Base-by-base conservation (phyloP, 2,888 invertebrate species). In the Drosophila hawaiiensis region DNA sequence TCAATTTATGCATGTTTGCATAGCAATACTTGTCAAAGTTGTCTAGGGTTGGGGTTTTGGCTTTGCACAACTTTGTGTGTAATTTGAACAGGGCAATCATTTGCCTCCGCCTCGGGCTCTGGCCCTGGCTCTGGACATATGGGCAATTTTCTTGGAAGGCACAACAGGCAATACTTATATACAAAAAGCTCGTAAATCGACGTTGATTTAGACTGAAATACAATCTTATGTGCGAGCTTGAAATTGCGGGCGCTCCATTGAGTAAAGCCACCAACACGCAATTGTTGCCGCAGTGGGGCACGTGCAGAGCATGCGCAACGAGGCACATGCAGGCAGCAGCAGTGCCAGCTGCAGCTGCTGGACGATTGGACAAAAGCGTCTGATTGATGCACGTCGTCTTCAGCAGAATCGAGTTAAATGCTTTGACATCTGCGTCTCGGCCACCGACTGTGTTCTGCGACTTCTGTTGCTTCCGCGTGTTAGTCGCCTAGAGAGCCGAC, bases 21-120 rank as follows among this genome's bases (percentile, higher is more conserved):
- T 85, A 73, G 90, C 85, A 89, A 85, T 91, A 85, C 87, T 91
- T 85, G 91, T 85, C 91, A 91, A 84, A 87, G 91, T 84, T 87
- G 88, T 91, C 91, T 91, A 82, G 90, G 74, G 86, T 84, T 76
- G 60, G 55, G 63, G 55, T 22, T 61, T 43, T 63, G 37, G 59
- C 58, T 59, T 43, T 52, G 83, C 59, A 69, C 91, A 89, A 86
- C 76, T 59, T 72, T 89, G 85, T 91, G 73, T 89, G 85, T 91
- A 85, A 85, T 87, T 91, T 82, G 91, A 85, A 85, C 73, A 68
- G 56, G 62, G 82, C 82, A 79, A 81, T 87, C 65, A 79, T 83
- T 80, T 80, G 56, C 56, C 39, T 56, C 41, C 66, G 73, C 56
- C 68, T 68, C 31, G 29, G 61, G 59, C 50, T 47, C 49, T 43